Conservation (phyloP, 2,113 vertebrate genomes). For the Passer montanus region DNA sequence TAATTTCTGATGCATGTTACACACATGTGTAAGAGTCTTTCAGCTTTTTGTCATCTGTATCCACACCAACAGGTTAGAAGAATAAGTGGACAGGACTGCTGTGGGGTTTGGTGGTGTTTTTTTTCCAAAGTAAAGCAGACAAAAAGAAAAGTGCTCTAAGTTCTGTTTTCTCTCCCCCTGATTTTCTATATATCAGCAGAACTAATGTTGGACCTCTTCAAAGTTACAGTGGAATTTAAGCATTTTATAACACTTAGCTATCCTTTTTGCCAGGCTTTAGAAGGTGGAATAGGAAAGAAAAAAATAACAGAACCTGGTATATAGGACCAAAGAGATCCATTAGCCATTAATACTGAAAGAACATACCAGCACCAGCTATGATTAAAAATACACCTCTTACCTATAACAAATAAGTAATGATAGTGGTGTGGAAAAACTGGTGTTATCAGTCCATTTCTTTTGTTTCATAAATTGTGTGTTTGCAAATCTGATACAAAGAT, state of each 20-base stretch:
- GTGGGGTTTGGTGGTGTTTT: not conserved
- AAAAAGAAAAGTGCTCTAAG: not conserved
- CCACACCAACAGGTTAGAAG: not conserved
- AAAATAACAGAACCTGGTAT: fast-evolving
- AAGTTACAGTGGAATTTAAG: not conserved
- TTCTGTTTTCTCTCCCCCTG: not conserved
- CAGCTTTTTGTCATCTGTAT: not conserved
- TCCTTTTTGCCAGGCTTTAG: not conserved
- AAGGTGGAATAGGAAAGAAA: not conserved
- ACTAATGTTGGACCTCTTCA: not conserved
- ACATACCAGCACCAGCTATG: no score
- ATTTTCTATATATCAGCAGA: not conserved
- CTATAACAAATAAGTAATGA: not conserved
- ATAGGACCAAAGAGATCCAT: not conserved
- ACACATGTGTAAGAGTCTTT: not conserved
- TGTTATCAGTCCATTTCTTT: not conserved
- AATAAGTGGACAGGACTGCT: not conserved
- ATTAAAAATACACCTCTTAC: not conserved
- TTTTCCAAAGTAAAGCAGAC: not conserved
- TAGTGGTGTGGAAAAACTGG: not conserved
- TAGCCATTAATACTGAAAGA: not conserved
- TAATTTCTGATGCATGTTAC: not conserved
- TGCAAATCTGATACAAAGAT: not conserved
- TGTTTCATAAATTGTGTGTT: not conserved
- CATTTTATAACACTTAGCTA: not conserved